phyloP scores from a whole-genome alignment of 2,113 vertebrate species.

The Bungarus multicinctus region DNA sequence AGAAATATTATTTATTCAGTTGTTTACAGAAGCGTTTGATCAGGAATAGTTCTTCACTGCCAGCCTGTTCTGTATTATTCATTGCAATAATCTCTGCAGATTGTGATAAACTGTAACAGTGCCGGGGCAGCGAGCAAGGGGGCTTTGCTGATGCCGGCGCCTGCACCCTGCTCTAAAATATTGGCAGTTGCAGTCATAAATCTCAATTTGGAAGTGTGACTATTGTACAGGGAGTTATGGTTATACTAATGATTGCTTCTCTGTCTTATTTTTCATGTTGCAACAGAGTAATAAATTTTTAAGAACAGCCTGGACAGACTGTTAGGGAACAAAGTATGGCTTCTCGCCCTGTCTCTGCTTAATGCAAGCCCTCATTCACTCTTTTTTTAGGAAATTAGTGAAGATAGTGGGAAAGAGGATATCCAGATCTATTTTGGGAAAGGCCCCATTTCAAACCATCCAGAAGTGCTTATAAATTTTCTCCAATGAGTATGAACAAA shows the following conservation, averaged over 20 bases:
- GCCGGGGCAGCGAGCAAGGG: slow-evolving; percentile 60
- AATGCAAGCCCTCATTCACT: background rate
- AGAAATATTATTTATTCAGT: slow-evolving; percentile 74
- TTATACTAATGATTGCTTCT: slow-evolving; percentile 80
- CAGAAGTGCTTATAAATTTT: background rate
- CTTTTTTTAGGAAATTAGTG: background rate
- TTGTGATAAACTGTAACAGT: slow-evolving; percentile 72
- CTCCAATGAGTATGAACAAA: background rate
- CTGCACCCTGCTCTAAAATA: slow-evolving; percentile 68
- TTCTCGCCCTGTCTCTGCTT: background rate
- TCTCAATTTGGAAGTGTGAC: slow-evolving; percentile 81
- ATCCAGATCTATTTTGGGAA: background rate
- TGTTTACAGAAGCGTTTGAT: slow-evolving; percentile 73
- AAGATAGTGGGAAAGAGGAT: background rate
- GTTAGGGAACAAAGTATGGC: slow-evolving; percentile 53
- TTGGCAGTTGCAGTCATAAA: slow-evolving; percentile 78
- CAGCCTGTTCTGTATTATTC: slow-evolving; percentile 73
- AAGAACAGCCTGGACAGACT: slow-evolving; percentile 73
- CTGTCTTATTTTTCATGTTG: slow-evolving; percentile 82
- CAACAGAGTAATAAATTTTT: slow-evolving; percentile 84
- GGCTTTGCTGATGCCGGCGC: slow-evolving; percentile 59
- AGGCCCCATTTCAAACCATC: background rate
- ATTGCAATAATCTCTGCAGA: slow-evolving; percentile 70
- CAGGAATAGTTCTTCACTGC: slow-evolving; percentile 73
- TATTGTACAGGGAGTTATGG: slow-evolving; percentile 75